Evolutionary conservation across 2,888 invertebrate species (phyloP).

Genomic region (Zaprionus bogoriensis): DNA sequence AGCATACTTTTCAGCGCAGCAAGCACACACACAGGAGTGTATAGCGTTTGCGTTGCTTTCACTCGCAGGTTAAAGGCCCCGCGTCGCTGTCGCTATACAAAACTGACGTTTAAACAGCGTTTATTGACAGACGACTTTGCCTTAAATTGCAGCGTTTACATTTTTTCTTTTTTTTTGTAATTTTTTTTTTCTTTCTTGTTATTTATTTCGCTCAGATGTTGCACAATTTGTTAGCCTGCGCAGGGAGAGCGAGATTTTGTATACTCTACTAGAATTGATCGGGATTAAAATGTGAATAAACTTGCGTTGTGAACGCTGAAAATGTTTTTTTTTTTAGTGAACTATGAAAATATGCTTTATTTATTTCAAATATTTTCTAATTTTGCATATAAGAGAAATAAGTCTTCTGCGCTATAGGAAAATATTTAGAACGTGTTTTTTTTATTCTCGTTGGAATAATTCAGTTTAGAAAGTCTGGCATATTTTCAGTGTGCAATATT

Average conservation of each 20-base stretch:
- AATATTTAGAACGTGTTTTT: too few relatives aligned
- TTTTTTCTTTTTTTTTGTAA: conserved; percentile 18
- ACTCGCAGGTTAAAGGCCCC: conserved; percentile 26
- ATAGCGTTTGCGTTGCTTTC: conserved; percentile 1
- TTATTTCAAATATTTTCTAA: too few relatives aligned
- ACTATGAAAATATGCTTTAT: too few relatives aligned
- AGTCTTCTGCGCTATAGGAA: too few relatives aligned
- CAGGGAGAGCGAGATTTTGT: neutral
- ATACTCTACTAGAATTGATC: neutral
- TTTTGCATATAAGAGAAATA: too few relatives aligned
- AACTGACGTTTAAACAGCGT: conserved; percentile 46
- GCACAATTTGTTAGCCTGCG: conserved; percentile 58
- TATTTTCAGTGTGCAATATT: too few relatives aligned
- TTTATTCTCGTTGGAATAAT: too few relatives aligned
- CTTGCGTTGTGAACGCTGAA: too few relatives aligned
- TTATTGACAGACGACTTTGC: conserved; percentile 52
- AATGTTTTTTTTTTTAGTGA: too few relatives aligned
- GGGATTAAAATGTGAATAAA: too few relatives aligned
- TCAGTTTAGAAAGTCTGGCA: too few relatives aligned
- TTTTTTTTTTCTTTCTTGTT: conserved; percentile 22
- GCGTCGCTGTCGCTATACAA: conserved; percentile 5
- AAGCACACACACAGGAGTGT: neutral
- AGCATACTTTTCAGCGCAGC: conserved; percentile 58
- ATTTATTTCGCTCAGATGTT: conserved; percentile 73
- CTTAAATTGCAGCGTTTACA: conserved; percentile 55